Base-by-base conservation (phyloP, 2,797 vertebrate genomes). In the Poecilia wingei region DNA sequence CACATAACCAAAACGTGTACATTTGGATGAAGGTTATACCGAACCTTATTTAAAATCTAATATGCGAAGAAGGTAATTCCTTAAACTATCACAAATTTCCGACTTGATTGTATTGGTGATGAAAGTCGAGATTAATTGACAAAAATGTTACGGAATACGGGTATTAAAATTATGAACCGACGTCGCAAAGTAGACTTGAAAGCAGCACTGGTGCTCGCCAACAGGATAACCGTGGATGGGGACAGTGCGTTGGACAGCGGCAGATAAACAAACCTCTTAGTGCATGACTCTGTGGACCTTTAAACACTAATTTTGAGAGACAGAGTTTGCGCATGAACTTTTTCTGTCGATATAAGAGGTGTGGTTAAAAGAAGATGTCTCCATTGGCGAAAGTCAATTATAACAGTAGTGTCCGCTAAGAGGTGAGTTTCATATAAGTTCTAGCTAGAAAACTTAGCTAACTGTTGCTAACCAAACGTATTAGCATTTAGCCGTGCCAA, bases 351-450 rank as follows among this genome's bases (percentile, higher is more conserved):
- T 1, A 25, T 4, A 33, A 6, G 8, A 3, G 28, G 8, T 12
- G 59, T 1, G 70, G 41, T n/a, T 73, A 13, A 47, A 51, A 59
- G 74, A 72, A 25, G 43, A 78, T n/a, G 70, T 22, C 22, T 49
- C 20, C 73, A 47, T 22, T 80, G 57, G 77, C 47, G 45, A 78
- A 79, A 84, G 78, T 83, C 59, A 13, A 77, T 53, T 39, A 25
- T 12, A 64, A 66, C 9, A 39, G n/a, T 39, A 39, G 69, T 53
- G 59, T 79, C 59, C 51, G 59, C 61, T 43, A 69, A 73, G 85
- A 92, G 88, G 91, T 94, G 88, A 94, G 93, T 94, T 89, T 87
- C 41, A 61, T 49, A 47, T 41, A 86, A 91, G 82, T 91, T 87
- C 57, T 57, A n/a, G 55, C 66, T 39, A 22, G 10, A 70, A 86